phyloP scores from a whole-genome alignment of 2,888 invertebrate species.

The Orthonevra nobilis region DNA sequence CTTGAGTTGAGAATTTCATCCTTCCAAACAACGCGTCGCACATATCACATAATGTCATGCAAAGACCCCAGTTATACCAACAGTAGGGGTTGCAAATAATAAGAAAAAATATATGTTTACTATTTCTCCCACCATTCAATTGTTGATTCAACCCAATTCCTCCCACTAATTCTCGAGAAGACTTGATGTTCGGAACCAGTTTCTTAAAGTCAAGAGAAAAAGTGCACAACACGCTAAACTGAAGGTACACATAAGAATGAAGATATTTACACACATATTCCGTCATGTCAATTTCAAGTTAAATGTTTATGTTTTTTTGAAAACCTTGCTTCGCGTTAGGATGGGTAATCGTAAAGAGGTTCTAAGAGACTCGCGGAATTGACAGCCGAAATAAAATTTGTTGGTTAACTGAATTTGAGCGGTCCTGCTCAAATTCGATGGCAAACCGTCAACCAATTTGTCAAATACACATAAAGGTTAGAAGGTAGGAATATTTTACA shows the following conservation, averaged over 20 bases:
- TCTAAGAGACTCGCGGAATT: slow-evolving; percentile 43
- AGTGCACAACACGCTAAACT: slow-evolving; percentile 21
- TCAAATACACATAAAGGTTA: too few species aligned
- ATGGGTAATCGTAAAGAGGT: slow-evolving; percentile 31
- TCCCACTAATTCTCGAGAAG: slow-evolving; percentile 34
- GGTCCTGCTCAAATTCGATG: slow-evolving; percentile 1
- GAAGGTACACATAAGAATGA: too few species aligned
- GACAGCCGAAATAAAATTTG: slow-evolving; percentile 67
- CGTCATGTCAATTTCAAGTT: slow-evolving; percentile 58
- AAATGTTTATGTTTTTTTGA: slow-evolving; percentile 57
- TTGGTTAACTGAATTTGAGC: slow-evolving; percentile 60
- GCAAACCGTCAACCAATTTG: too few species aligned
- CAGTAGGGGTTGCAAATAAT: neutral
- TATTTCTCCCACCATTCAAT: slow-evolving; percentile 32
- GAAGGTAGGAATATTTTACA: too few species aligned
- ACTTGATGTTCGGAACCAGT: slow-evolving; percentile 17
- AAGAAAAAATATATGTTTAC: too few species aligned
- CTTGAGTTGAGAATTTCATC: slow-evolving; percentile 33
- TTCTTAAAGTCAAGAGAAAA: slow-evolving; percentile 13
- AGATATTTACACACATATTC: slow-evolving; percentile 19
- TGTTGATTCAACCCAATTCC: slow-evolving; percentile 46
- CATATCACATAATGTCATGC: slow-evolving; percentile 29
- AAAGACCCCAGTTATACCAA: slow-evolving; percentile 13
- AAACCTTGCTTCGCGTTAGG: slow-evolving; percentile 39
- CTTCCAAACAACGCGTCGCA: slow-evolving; percentile 2